These are phyloP conservation scores for Merops nubicus DNA, from an alignment of 2,113 vertebrate species.

Conservation along the genomic window DNA sequence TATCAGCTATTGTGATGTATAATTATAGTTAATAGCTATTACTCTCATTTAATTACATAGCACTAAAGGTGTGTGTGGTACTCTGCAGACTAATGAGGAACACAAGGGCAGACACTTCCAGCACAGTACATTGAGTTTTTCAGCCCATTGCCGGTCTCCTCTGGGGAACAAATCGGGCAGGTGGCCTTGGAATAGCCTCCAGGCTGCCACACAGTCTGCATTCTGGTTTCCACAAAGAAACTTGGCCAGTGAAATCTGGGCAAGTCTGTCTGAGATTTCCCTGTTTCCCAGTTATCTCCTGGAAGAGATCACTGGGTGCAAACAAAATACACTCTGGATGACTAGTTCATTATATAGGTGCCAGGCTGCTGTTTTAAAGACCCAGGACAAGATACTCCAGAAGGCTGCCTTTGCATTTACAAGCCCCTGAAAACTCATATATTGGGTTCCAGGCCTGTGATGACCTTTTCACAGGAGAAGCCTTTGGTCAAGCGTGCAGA, in stretches of 20 bases:
- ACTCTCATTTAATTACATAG: neutral
- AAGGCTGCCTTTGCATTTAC: neutral
- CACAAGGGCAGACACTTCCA: neutral
- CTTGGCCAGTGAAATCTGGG: neutral
- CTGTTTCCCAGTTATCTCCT: neutral
- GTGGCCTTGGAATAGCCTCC: neutral
- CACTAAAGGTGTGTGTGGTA: neutral
- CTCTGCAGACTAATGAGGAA: neutral
- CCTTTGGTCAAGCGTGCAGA: neutral
- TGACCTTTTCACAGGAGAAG: neutral
- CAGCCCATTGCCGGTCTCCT: neutral
- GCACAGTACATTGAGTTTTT: neutral
- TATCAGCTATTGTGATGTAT: neutral
- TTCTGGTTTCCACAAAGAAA: neutral
- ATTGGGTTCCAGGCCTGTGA: neutral
- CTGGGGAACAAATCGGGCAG: neutral
- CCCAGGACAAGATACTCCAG: neutral
- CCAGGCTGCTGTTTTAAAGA: neutral
- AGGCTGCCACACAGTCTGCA: neutral
- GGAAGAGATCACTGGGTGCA: neutral
- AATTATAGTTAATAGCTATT: neutral
- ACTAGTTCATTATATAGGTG: neutral
- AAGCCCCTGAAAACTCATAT: fast-evolving
- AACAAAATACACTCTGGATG: neutral
- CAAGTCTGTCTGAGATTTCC: neutral